phyloP scores from a whole-genome alignment of 2,888 invertebrate species.

The Trachelus tabidus region DNA sequence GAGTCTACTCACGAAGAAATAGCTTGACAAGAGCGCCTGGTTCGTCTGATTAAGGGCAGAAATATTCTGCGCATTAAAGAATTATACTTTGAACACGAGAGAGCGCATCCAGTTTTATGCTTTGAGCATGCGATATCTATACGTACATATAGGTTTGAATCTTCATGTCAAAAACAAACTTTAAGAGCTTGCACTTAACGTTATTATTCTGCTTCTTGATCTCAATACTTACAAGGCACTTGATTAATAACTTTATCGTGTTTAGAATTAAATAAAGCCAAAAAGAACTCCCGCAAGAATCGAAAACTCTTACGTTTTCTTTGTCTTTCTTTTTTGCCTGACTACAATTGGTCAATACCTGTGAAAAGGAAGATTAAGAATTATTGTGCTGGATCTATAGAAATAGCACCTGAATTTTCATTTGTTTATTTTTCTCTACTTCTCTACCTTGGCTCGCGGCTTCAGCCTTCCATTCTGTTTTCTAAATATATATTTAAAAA shows the following conservation, averaged over 20 bases:
- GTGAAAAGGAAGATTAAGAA: neutral
- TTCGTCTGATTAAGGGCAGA: slow-evolving; percentile 38
- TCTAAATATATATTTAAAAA: neutral
- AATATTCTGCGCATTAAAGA: slow-evolving; percentile 37
- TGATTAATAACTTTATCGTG: too few relatives aligned
- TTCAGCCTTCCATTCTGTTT: neutral
- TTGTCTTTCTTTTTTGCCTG: too few relatives aligned
- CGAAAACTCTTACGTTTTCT: too few relatives aligned
- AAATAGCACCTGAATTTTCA: neutral
- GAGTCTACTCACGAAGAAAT: slow-evolving; percentile 24
- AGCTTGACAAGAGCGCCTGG: slow-evolving; percentile 16
- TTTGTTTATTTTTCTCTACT: neutral
- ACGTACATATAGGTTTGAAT: neutral
- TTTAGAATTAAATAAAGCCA: too few relatives aligned
- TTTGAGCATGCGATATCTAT: neutral
- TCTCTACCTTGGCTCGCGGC: neutral
- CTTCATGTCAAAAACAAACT: neutral
- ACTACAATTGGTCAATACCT: too few relatives aligned
- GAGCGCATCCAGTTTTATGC: neutral
- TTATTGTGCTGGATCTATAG: neutral
- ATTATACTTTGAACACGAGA: slow-evolving; percentile 10
- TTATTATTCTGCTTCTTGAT: too few relatives aligned
- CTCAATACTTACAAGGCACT: too few relatives aligned
- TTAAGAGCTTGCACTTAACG: neutral
- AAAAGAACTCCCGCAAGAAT: too few relatives aligned